Conservation (phyloP, 2,113 vertebrate genomes). For the Nesospiza acunhae region DNA sequence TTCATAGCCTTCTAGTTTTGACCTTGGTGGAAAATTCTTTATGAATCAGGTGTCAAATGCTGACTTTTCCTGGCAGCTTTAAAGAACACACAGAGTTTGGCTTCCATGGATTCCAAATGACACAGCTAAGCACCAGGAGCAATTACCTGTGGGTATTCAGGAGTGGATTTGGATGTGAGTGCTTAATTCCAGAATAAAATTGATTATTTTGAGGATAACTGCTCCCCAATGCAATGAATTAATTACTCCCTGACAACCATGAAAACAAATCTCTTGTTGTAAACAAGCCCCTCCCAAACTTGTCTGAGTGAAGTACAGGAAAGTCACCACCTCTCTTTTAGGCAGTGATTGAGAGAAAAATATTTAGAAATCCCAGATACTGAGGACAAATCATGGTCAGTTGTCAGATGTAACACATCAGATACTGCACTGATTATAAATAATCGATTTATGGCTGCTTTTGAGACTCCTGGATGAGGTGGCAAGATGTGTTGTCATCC, state of each 20-base stretch:
- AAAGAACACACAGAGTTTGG: neutral
- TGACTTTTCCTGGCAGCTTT: constrained; percentile 11
- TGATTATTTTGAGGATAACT: constrained; percentile 6
- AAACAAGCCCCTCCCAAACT: neutral
- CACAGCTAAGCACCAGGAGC: neutral
- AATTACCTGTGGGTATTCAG: neutral
- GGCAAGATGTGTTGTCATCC: neutral
- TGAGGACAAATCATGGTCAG: neutral
- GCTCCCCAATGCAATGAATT: neutral
- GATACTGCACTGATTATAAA: neutral
- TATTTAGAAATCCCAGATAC: neutral
- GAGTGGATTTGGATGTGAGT: neutral
- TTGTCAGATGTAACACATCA: neutral
- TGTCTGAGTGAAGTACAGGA: neutral
- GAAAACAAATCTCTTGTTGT: neutral
- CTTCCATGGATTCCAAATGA: neutral
- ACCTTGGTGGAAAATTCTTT: neutral
- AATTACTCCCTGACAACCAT: neutral
- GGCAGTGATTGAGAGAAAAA: neutral
- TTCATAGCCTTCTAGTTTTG: neutral
- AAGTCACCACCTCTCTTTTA: neutral
- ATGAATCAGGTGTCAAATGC: neutral
- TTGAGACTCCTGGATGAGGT: neutral
- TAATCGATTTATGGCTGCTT: neutral
- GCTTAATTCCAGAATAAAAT: neutral